Conservation (phyloP, 2,113 vertebrate genomes). For the Gambusia affinis region DNA sequence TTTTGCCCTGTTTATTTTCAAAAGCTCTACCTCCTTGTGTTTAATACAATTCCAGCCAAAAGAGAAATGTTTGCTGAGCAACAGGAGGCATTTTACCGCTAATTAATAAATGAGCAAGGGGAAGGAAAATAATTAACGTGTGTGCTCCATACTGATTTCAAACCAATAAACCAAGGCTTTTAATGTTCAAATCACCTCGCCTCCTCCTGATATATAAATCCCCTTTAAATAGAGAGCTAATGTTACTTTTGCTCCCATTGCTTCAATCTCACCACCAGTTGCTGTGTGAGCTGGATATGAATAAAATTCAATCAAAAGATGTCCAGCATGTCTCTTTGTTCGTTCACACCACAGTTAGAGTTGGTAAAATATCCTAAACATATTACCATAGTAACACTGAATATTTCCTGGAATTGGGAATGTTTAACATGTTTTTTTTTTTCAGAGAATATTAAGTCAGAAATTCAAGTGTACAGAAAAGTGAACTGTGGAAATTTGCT, state of each 20-base stretch:
- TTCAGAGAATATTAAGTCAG: background rate
- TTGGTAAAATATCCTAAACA: background rate
- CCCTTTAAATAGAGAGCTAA: background rate
- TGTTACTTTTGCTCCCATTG: background rate
- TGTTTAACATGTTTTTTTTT: background rate
- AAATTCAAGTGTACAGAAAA: background rate
- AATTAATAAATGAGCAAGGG: constrained; percentile 8
- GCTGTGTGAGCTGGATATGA: background rate
- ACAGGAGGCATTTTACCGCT: background rate
- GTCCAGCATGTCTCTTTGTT: background rate
- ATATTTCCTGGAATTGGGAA: background rate
- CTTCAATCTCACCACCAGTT: background rate
- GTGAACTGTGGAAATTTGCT: background rate
- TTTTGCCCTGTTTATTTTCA: background rate
- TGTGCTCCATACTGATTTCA: constrained; percentile 5
- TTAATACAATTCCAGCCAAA: background rate
- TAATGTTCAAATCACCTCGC: background rate
- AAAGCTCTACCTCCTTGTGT: background rate
- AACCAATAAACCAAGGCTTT: background rate
- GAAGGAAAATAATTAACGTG: constrained; percentile 4
- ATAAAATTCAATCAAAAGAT: background rate
- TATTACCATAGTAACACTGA: background rate
- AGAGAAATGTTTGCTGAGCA: background rate
- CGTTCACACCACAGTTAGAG: background rate
- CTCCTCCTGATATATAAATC: constrained; percentile 8